Base-by-base conservation (phyloP, 2,113 vertebrate species). In the Grantiella picta region DNA sequence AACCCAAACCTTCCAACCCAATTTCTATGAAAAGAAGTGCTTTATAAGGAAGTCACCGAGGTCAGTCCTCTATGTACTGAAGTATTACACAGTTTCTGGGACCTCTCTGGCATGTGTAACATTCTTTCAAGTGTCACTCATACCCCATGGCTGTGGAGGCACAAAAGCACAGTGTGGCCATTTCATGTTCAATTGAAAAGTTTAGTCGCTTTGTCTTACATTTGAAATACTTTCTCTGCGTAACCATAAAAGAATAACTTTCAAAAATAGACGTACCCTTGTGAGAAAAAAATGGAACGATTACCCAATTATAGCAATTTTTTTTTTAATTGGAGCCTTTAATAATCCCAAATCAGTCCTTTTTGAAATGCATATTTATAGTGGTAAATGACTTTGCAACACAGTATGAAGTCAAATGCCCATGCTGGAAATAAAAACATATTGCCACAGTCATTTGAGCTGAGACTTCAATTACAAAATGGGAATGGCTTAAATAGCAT, bases 341-440 rank as follows among this genome's bases (percentile, higher is more conserved):
- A 89, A 78, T 82, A 75, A 89, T 29, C 16, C 23, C 33, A 4
- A 57, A 40, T 66, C 8, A 40, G 28, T 65, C 28, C 52, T 93
- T 96, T 83, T 66, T 88, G 23, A 96, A 92, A 93, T 69, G 52
- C 5, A 7, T 80, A 82, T 92, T 91, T 79, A 31, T 75, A 68
- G 44, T 40, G 18, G 40, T 53, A 83, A 40, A 84, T 52, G 53
- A 78, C 40, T 94, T 91, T 77, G 33, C 56, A 95, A 63, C 53
- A 68, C 16, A 71, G 35, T 63, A 64, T 0, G 1, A 94, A 73
- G 65, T 94, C 56, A 89, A 96, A 86, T 78, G 13, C 3, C 31
- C 77, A 88, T 92, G 78, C n/a, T 80, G 66, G 57, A 92, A 97
- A 94, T 61, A 91, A 95, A 95, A 94, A 60, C 38, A 92, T 18